phyloP scores from a whole-genome alignment of 2,888 invertebrate genomes.

The Colletes collaris region DNA sequence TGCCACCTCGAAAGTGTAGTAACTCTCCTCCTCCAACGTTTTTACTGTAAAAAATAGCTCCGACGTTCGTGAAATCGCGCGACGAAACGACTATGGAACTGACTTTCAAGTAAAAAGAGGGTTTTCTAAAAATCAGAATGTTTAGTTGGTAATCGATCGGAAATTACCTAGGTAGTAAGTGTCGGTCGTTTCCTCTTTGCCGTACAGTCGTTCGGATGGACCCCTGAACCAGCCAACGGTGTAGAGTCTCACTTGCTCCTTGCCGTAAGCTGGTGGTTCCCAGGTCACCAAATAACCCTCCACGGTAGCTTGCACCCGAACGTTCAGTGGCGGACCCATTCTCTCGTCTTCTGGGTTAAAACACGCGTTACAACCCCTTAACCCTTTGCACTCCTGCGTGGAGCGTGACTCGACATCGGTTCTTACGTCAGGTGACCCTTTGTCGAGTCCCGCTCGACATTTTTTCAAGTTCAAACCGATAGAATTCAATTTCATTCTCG shows the following conservation, averaged over 20 bases:
- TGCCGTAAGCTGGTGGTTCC: conserved; percentile 87
- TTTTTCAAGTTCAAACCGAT: too few species aligned
- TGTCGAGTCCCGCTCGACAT: too few species aligned
- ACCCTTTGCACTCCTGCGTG: too few species aligned
- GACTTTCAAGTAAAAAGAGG: too few species aligned
- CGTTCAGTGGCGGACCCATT: conserved; percentile 87
- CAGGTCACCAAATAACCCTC: conserved; percentile 91
- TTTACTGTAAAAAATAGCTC: conserved; percentile 83
- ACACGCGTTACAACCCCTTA: not conserved
- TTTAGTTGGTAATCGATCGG: too few species aligned
- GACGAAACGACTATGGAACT: too few species aligned
- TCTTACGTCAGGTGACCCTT: too few species aligned
- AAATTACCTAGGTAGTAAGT: conserved; percentile 86
- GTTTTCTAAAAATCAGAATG: too few species aligned
- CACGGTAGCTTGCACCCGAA: conserved; percentile 88
- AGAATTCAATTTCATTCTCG: too few species aligned
- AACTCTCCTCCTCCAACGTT: conserved; percentile 88
- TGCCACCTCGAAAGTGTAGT: conserved; percentile 90
- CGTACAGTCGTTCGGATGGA: conserved; percentile 86
- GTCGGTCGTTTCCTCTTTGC: conserved; percentile 88
- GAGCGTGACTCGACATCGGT: too few species aligned
- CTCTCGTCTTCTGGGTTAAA: conserved; percentile 77
- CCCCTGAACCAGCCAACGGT: conserved; percentile 89
- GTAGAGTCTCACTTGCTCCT: conserved; percentile 86
- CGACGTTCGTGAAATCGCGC: too few species aligned